Percentiles rank a stretch among this genome's conserved stretches.
Evolutionary conservation across 2,888 invertebrate genomes (phyloP).

Genomic region (Lycaena phlaeas): DNA sequence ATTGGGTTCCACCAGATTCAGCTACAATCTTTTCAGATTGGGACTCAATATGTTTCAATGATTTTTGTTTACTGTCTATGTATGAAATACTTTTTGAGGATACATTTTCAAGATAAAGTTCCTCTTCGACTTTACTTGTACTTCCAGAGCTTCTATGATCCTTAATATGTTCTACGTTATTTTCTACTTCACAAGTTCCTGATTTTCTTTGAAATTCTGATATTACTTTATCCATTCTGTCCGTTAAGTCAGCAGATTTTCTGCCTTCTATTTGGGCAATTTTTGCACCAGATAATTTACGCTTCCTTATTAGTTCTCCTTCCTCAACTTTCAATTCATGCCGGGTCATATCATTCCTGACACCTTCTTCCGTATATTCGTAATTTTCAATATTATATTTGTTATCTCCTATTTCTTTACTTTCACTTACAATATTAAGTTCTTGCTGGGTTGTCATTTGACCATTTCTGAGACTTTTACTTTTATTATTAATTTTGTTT

Average conservation of each 20-base stretch:
- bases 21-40: constrained; percentile 14
- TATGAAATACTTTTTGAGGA: background rate
- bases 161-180: constrained; percentile 16
- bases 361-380: constrained; percentile 11
- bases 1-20: constrained; percentile 10
- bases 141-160: constrained; percentile 35
- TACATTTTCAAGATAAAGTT: constrained; percentile 10
- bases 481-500: too few species aligned
- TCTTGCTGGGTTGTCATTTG: too few species aligned
- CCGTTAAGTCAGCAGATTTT: constrained; percentile 45
- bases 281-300: constrained; percentile 37
- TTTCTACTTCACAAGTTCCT: constrained; percentile 30
- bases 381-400: constrained; percentile 3
- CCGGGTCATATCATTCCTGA: constrained; percentile 14
- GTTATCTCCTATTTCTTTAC: background rate
- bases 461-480: too few species aligned
- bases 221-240: constrained; percentile 53
- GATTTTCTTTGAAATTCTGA: constrained; percentile 50
- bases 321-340: constrained; percentile 5
- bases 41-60: constrained; percentile 21
- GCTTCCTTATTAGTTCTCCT: constrained; percentile 13
- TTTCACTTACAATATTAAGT: too few species aligned
- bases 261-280: constrained; percentile 52
- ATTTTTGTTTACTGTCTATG: constrained; percentile 21
- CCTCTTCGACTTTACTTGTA: constrained; percentile 39